Percentiles rank a stretch among this genome's conserved stretches.
These are phyloP conservation scores for Corythaixoides concolor DNA, from an alignment of 2,113 vertebrate genomes.

Conservation along the genomic window DNA sequence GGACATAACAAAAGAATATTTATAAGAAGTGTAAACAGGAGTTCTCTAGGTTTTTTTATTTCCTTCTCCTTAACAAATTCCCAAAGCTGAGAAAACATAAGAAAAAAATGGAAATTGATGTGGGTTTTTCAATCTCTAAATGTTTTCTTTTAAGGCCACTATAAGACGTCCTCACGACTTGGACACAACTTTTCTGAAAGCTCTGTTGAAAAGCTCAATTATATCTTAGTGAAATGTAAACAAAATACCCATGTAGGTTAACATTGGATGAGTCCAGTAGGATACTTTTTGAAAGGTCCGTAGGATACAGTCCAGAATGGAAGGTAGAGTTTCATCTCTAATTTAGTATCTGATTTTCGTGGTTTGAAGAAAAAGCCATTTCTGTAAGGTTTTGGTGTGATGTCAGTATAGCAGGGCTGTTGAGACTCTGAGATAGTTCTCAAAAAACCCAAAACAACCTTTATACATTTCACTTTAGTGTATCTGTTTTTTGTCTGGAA, in stretches of 20 bases:
- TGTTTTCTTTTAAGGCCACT: background rate
- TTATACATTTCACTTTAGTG: background rate
- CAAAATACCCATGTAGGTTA: background rate
- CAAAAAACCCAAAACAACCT: background rate
- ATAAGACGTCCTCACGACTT: background rate
- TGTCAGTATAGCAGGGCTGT: background rate
- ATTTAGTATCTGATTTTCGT: background rate
- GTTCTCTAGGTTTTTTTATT: background rate
- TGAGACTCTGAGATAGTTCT: background rate
- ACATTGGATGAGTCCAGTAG: background rate
- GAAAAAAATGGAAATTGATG: background rate
- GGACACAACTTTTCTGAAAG: background rate
- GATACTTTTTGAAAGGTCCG: background rate
- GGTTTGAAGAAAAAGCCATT: background rate
- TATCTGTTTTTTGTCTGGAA: background rate
- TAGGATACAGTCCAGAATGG: background rate
- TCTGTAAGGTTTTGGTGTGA: background rate
- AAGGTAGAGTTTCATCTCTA: background rate
- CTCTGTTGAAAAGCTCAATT: background rate
- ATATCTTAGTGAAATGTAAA: background rate
- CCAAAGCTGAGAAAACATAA: background rate
- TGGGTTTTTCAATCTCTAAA: background rate
- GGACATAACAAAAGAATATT: background rate
- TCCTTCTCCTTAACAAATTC: background rate
- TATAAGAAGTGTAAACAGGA: background rate